A percentile compares a stretch with the other conserved stretches of the same genome.
These are phyloP conservation scores for Phyto melanocephala DNA, from an alignment of 2,888 invertebrate genomes.

Conservation along the genomic window DNA sequence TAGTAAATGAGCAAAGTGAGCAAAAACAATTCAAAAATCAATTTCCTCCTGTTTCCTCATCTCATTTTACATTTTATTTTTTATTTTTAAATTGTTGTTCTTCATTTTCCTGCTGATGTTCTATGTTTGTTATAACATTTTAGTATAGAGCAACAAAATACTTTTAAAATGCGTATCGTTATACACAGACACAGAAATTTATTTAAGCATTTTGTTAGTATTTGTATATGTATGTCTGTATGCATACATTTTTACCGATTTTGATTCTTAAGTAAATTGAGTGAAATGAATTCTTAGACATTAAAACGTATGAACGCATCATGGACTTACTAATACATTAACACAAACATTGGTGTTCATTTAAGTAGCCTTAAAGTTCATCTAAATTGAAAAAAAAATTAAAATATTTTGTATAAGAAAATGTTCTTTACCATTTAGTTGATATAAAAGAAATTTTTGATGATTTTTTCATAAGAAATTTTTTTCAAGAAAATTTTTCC, in stretches of 20 bases:
- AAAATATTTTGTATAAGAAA: too few species aligned
- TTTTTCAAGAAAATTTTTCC: too few species aligned
- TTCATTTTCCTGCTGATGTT: neutral
- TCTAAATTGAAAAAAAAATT: too few species aligned
- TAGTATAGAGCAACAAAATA: conserved; percentile 13
- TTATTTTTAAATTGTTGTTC: neutral
- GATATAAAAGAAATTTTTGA: too few species aligned
- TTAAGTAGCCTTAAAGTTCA: too few species aligned
- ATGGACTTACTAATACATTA: neutral
- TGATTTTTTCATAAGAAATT: too few species aligned
- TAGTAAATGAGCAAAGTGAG: conserved; percentile 16
- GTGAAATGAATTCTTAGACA: conserved; percentile 60
- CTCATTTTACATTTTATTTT: neutral
- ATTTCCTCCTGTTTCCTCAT: conserved; percentile 56
- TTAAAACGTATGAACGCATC: conserved; percentile 23
- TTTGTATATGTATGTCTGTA: neutral
- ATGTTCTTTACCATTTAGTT: too few species aligned
- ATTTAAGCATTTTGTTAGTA: neutral
- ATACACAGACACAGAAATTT: neutral
- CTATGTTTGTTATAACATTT: neutral
- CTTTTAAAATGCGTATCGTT: neutral
- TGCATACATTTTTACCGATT: conserved; percentile 43
- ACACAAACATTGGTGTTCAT: too few species aligned
- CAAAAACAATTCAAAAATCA: conserved; percentile 48
- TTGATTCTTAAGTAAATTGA: conserved; percentile 60